These are phyloP conservation scores for Vicugna pacos DNA, from an alignment of 2,113 vertebrate genomes.

Conservation along the genomic window DNA sequence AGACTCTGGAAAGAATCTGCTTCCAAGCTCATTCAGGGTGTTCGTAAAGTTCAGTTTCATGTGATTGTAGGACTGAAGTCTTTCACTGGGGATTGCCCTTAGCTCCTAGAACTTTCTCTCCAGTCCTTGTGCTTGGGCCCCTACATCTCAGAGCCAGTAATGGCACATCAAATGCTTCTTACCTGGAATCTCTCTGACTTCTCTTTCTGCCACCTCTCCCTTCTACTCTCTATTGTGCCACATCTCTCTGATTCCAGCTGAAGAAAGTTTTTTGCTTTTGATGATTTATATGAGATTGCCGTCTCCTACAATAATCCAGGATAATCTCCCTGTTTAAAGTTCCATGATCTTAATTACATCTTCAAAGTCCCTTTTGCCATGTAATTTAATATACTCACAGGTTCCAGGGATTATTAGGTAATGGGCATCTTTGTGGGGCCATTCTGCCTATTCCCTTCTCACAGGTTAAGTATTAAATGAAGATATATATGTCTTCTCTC, in stretches of 20 bases:
- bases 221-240: not conserved
- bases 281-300: not conserved
- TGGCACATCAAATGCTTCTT: not conserved
- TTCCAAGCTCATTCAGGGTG: not conserved
- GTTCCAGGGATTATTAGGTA: not conserved
- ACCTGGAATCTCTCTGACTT: not conserved
- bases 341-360: not conserved
- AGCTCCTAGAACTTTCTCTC: not conserved
- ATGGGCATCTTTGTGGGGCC: not conserved
- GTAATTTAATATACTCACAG: not conserved
- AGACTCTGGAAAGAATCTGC: too few species aligned
- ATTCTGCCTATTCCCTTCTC: not conserved
- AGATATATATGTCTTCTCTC: not conserved
- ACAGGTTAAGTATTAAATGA: not conserved
- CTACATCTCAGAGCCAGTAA: not conserved
- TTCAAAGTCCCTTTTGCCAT: not conserved
- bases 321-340: not conserved
- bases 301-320: not conserved
- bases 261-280: not conserved
- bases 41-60: not conserved
- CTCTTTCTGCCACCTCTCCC: not conserved
- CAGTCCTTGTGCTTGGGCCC: not conserved
- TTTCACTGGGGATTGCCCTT: not conserved
- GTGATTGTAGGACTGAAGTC: not conserved
- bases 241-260: too few species aligned